These are phyloP conservation scores for Proteles cristata DNA, from an alignment of 2,113 vertebrate genomes.

Conservation along the genomic window DNA sequence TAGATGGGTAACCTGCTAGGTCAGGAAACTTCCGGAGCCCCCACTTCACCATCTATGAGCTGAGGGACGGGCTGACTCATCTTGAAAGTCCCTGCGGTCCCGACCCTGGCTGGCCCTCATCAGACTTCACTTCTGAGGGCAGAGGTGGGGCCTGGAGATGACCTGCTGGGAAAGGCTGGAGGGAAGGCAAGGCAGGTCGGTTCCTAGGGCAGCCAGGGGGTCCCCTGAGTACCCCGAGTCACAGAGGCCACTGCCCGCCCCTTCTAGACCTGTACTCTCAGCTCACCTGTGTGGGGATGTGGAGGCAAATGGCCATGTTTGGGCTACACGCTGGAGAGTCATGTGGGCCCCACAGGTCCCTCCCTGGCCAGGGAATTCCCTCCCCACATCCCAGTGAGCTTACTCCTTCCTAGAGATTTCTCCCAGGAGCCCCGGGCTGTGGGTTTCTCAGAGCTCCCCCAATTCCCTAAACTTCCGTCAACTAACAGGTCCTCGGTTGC, in stretches of 20 bases:
- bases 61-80: neutral
- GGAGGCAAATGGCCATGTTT: neutral
- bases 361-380: neutral
- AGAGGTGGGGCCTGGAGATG: neutral
- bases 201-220: neutral
- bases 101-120: neutral
- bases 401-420: neutral
- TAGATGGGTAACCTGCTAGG: neutral
- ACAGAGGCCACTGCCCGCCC: neutral
- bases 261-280: neutral
- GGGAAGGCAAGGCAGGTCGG: neutral
- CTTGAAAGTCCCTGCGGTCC: neutral
- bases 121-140: neutral
- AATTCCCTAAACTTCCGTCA: neutral
- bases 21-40: neutral
- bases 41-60: neutral
- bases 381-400: neutral
- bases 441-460: neutral
- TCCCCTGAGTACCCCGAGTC: neutral
- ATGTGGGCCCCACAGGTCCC: neutral
- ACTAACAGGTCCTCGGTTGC: neutral
- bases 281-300: neutral
- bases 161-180: neutral
- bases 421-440: neutral
- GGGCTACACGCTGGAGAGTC: rapidly evolving